Conservation (phyloP, 2,888 invertebrate species). For the Penaeus monodon region DNA sequence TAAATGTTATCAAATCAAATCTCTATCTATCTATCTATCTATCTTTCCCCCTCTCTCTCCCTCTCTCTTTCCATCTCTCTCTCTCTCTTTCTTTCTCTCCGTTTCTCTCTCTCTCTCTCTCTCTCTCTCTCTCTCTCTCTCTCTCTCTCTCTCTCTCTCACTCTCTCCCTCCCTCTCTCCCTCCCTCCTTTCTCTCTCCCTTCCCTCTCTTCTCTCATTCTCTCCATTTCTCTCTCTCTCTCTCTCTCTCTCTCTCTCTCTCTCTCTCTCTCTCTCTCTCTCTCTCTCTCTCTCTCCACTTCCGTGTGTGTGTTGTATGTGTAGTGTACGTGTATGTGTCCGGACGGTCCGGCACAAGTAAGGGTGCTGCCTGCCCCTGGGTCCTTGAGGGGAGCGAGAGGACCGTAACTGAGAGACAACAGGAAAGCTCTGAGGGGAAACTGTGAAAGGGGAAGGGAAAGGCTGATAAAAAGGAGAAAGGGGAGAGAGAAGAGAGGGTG, state of each 20-base stretch:
- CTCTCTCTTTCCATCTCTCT: neutral
- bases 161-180: neutral
- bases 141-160: neutral
- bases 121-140: neutral
- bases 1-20: neutral
- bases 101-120: neutral
- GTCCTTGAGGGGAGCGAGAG: too few species aligned
- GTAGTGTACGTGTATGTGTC: neutral
- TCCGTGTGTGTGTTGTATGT: neutral
- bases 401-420: too few species aligned
- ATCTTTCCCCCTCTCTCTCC: neutral
- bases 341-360: too few species aligned
- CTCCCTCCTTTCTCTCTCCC: neutral
- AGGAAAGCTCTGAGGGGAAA: too few species aligned
- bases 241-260: constrained; percentile 21
- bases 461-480: too few species aligned
- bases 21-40: too few species aligned
- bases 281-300: neutral
- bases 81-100: neutral
- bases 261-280: constrained; percentile 12
- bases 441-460: too few species aligned
- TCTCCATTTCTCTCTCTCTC: constrained; percentile 1
- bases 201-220: neutral
- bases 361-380: too few species aligned
- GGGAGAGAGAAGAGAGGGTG: too few species aligned